Evolutionary conservation across 2,888 invertebrate genomes (phyloP).

Genomic region (Cataglyphis cursor): DNA sequence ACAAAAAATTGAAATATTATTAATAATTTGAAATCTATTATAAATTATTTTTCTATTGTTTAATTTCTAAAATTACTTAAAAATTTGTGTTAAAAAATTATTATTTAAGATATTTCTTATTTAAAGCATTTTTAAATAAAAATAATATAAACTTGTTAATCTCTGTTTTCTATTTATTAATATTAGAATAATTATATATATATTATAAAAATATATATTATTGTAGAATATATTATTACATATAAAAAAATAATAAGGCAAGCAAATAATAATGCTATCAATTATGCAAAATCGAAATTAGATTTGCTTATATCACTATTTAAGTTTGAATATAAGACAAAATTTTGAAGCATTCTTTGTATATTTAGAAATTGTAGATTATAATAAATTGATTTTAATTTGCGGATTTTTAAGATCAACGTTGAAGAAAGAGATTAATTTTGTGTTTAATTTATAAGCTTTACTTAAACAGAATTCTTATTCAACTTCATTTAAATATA

Average conservation of each 20-base stretch:
- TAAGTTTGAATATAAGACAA: background rate
- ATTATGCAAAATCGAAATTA: background rate
- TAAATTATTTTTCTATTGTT: background rate
- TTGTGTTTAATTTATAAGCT: background rate
- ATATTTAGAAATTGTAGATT: background rate
- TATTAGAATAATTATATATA: background rate
- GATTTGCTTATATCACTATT: background rate
- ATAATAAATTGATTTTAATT: slow-evolving; percentile 11
- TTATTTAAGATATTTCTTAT: background rate
- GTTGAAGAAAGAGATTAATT: background rate
- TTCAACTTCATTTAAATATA: background rate
- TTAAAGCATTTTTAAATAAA: background rate
- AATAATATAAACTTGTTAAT: background rate
- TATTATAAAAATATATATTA: background rate
- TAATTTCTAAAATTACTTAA: background rate
- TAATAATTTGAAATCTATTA: background rate
- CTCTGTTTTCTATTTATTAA: background rate
- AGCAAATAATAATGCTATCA: background rate
- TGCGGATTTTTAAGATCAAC: background rate
- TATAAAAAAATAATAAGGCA: background rate
- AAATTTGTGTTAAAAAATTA: background rate
- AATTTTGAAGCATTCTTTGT: background rate
- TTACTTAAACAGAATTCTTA: background rate
- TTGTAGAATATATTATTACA: background rate
- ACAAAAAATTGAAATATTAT: background rate